Evolutionary conservation across 2,113 vertebrate species (phyloP).

Genomic region (Tragelaphus buxtoni): DNA sequence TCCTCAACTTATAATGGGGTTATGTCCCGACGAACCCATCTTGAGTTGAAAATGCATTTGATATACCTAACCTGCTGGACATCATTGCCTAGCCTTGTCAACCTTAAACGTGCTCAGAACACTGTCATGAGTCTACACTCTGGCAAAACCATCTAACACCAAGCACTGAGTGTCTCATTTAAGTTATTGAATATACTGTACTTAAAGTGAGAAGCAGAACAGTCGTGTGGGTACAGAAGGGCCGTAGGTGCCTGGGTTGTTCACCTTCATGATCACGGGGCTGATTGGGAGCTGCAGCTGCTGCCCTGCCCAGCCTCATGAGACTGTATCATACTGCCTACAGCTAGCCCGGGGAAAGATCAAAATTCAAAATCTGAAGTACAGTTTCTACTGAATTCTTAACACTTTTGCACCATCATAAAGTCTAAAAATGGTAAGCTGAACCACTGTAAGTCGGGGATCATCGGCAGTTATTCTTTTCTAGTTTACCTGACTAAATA

Average conservation of each 20-base stretch:
- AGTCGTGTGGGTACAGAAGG: background rate
- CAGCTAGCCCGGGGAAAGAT: fast-evolving
- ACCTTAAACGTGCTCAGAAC: background rate
- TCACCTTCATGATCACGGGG: background rate
- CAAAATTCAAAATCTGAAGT: background rate
- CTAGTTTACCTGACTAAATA: background rate
- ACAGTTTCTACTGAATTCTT: background rate
- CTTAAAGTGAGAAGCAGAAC: background rate
- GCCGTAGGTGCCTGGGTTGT: background rate
- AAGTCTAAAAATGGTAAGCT: background rate
- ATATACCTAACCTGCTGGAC: background rate
- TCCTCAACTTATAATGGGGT: background rate
- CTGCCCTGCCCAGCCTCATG: background rate
- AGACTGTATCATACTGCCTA: background rate
- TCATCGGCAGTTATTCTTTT: background rate
- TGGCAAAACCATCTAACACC: background rate
- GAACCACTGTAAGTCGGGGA: background rate
- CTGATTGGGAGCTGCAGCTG: background rate
- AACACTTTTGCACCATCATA: background rate
- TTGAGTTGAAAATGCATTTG: background rate
- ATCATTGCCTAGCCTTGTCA: background rate
- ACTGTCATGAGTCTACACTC: background rate
- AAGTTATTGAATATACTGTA: background rate
- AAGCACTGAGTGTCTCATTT: background rate
- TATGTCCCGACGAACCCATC: background rate